Percentiles rank a stretch among this genome's conserved stretches.
phyloP scores from a whole-genome alignment of 2,797 vertebrate species.

The Poliocrania exsul region DNA sequence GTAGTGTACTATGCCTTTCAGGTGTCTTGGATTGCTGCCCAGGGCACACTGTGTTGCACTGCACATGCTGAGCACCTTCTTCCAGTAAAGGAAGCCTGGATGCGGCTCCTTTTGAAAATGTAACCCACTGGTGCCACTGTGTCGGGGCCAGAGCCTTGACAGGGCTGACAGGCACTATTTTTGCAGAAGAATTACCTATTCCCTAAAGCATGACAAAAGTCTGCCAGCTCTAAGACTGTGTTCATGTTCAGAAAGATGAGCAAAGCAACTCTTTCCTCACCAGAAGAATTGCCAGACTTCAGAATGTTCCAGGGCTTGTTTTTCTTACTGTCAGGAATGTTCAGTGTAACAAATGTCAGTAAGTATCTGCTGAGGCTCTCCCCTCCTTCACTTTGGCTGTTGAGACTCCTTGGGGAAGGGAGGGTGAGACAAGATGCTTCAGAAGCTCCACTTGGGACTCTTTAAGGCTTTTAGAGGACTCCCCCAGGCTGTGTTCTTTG shows the following conservation, averaged over 20 bases:
- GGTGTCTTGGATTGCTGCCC: neutral
- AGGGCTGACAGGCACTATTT: neutral
- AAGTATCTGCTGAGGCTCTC: neutral
- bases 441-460: neutral
- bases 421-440: neutral
- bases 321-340: neutral
- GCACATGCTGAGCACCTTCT: accelerated
- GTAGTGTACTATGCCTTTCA: neutral
- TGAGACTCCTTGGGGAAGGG: accelerated
- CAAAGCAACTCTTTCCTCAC: neutral
- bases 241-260: neutral
- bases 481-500: neutral
- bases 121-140: neutral
- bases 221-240: neutral
- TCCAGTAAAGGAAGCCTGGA: neutral
- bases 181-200: constrained; percentile 23
- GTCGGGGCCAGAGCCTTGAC: neutral
- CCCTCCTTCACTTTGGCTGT: neutral
- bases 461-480: neutral
- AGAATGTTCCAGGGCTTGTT: neutral
- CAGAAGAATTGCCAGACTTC: neutral
- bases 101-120: neutral
- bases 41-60: neutral
- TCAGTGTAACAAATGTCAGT: neutral
- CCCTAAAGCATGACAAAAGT: neutral